Percentiles rank a stretch among this genome's conserved stretches.
Evolutionary conservation across 2,113 vertebrate species (phyloP).

Genomic region (Myxocyprinus asiaticus): DNA sequence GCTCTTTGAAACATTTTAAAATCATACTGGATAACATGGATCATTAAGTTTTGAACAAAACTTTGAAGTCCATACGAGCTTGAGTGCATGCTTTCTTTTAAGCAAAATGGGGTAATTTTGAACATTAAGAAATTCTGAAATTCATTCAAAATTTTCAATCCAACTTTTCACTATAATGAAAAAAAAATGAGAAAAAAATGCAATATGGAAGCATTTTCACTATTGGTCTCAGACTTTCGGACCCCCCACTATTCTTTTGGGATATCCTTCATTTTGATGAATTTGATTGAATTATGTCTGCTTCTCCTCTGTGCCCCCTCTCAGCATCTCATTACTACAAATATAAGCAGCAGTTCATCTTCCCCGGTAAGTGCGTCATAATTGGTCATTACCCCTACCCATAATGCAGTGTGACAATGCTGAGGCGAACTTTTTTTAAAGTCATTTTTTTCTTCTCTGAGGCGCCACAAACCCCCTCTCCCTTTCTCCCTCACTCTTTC

Average conservation of each 20-base stretch:
- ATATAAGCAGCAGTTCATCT: conserved; percentile 99
- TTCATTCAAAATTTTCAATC: too few relatives aligned
- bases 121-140: too few relatives aligned
- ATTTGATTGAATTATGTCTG: conserved; percentile 20
- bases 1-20: too few relatives aligned
- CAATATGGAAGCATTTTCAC: too few relatives aligned
- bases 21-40: too few relatives aligned
- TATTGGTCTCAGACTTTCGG: too few relatives aligned
- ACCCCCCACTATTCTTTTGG: background rate
- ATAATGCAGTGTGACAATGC: conserved; percentile 54
- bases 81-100: too few relatives aligned
- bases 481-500: background rate
- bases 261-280: background rate
- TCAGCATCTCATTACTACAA: conserved; percentile 97
- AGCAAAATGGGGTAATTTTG: too few relatives aligned
- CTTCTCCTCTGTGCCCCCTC: conserved; percentile 53
- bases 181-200: too few relatives aligned
- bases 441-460: conserved; percentile 52
- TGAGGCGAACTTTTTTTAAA: conserved; percentile 64
- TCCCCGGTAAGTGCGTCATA: conserved; percentile 83
- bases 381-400: conserved; percentile 58
- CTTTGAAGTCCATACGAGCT: too few relatives aligned
- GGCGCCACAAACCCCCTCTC: conserved; percentile 41
- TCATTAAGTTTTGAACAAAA: too few relatives aligned
- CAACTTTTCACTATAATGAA: too few relatives aligned